Conservation (phyloP, 2,797 vertebrate genomes). For the Pygocentrus nattereri region DNA sequence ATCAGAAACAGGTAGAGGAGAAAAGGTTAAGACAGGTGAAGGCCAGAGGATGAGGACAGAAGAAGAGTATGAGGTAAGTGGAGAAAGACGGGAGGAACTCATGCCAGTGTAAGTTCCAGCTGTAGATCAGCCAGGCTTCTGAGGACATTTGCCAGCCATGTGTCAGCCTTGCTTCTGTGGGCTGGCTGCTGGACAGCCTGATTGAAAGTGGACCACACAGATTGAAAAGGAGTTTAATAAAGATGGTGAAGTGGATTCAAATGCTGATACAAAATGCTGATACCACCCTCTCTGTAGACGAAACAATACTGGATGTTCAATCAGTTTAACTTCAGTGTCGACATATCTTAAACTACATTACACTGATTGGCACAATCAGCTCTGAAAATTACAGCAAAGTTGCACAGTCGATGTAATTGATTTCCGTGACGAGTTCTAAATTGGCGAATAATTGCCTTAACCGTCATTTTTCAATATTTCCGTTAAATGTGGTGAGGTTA, state of each 20-base stretch:
- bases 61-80: background rate
- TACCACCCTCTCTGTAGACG: background rate
- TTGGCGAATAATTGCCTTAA: background rate
- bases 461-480: background rate
- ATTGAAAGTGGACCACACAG: background rate
- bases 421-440: background rate
- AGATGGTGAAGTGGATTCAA: background rate
- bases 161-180: background rate
- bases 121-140: background rate
- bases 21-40: background rate
- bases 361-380: background rate
- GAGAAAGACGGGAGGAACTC: background rate
- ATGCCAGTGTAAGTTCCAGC: background rate
- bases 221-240: background rate
- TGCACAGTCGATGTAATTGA: background rate
- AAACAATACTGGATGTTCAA: background rate
- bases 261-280: background rate
- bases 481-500: constrained; percentile 3
- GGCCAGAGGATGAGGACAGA: background rate
- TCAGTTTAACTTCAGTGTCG: background rate
- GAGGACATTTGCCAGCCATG: background rate
- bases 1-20: background rate
- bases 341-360: background rate
- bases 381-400: background rate
- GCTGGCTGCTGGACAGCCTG: background rate